Base-by-base conservation (phyloP, 2,113 vertebrate genomes). In the Oncorhynchus kisutch region DNA sequence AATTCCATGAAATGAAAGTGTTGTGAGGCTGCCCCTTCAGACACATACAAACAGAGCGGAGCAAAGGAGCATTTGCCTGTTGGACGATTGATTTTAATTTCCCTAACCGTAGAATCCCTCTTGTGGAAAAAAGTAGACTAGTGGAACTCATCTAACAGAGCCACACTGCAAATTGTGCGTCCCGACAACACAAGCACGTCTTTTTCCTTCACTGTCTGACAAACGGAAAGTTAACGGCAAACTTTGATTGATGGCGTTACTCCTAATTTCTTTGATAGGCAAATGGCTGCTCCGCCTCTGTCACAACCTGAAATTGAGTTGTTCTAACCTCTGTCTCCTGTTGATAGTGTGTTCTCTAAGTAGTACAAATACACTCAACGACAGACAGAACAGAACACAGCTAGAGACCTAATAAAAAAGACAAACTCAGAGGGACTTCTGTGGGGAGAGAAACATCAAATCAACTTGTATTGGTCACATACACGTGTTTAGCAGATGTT, bases 221-320 rank as follows among this genome's bases (percentile, higher is more conserved):
- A 81, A 71, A 34, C 22, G 24, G n/a, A 59, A 69, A 70, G 48
- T 67, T 20, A 68, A 51, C 74, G 3, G 73, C 39, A 60, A 3
- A 68, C 60, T 27, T 51, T 83, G 79, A 85, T 83, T 74, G 75
- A 87, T 82, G 75, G 39, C 78, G 24, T 59, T 12, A 27, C 77
- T 78, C 25, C 67, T 71, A 54, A 73, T 71, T 57, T 71, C 73
- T 64, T 77, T 67, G 39, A 79, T 82, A 74, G 67, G 74, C 77
- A 73, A 80, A 83, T 74, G 25, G 48, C 22, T 70, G 71, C 79
- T 51, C 71, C 74, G 48, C 51, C 70, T 27, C 2, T 16, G 70
- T 78, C 78, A 81, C 76, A 81, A 78, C 57, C 48, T 75, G 39
- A 45, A 74, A 80, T 66, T 22, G 62, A 25, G 49, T 81, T 84